These are phyloP conservation scores for Xestia c-nigrum DNA, from an alignment of 2,888 invertebrate genomes.

Conservation along the genomic window DNA sequence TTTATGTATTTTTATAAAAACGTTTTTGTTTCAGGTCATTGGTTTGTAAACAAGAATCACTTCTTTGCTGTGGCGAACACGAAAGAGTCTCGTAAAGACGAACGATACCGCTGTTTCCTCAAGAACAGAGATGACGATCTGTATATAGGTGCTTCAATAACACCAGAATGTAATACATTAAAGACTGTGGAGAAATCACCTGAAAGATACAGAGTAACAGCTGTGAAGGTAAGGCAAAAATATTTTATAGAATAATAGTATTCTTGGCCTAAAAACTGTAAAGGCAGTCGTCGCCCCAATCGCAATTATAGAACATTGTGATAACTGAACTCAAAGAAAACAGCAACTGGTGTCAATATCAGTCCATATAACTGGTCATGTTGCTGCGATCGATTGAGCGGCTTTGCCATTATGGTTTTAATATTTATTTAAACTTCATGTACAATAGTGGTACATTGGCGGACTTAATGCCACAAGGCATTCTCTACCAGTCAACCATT, in stretches of 20 bases:
- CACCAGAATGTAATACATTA: constrained; percentile 97
- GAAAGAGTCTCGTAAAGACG: constrained; percentile 98
- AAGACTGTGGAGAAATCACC: constrained; percentile 98
- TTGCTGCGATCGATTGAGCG: neutral
- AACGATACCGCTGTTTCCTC: constrained; percentile 98
- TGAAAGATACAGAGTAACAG: constrained; percentile 96
- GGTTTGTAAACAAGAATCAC: constrained; percentile 98
- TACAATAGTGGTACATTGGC: too few relatives aligned
- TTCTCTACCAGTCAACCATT: too few relatives aligned
- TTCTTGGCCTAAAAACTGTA: neutral
- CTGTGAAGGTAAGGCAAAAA: constrained; percentile 90
- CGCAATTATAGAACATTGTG: neutral
- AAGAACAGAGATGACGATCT: constrained; percentile 98
- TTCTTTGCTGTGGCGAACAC: constrained; percentile 99
- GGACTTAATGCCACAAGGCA: too few relatives aligned
- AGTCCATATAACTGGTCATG: neutral
- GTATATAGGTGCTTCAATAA: constrained; percentile 97
- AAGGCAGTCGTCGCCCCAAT: neutral
- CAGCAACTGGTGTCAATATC: neutral
- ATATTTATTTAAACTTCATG: too few relatives aligned
- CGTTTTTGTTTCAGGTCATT: constrained; percentile 91
- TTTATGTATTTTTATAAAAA: neutral
- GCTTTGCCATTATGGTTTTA: neutral
- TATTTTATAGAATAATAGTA: neutral
- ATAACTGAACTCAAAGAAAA: neutral